Evolutionary conservation across 2,888 invertebrate species (phyloP), one percentile per base, ranked within the genome.

Genomic region (Torymus auratus): DNA sequence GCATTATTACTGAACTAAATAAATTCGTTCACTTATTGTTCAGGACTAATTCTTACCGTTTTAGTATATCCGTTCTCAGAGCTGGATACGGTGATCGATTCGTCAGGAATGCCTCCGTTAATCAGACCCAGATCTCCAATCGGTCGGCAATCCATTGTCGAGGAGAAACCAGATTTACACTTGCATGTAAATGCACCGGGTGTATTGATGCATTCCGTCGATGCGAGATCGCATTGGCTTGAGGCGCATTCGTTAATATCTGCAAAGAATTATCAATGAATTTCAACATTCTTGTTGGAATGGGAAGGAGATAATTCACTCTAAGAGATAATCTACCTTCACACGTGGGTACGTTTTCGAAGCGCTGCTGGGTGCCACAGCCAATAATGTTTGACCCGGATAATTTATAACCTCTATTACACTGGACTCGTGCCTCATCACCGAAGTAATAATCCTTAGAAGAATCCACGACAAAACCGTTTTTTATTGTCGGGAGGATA

Each of bases 361-460:
- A 98, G 83, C 93, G 92, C 91, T 97, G 96, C 84, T 95, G 94
- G n/a, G 96, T 93, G 82, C 96, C 97, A 89, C 98, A 98, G 87
- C 94, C 94, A 82, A 97, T 94, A 74, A 97, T 94, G 85, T 95
- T 96, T 69, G 95, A 95, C 52, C 96, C 96, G 81, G 95, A 95
- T 4, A 98, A 92, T 91, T 96, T 96, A 89, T 96, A 98, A 12
- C 97, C 98, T 91, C 96, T 96, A 88, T 95, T 96, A 89, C 98
- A 98, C 88, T 98, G 97, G 12, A 97, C 96, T 83, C 97, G 93
- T 14, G 97, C 97, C 92, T 98, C 97, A 88, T 98, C 98, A 0
- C 96, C 96, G 86, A 93, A 98, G 90, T 94, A 95, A 88, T 97
- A 98, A 67, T 94, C 92, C 83, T 95, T 93, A 0, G 94, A 93